Base-by-base conservation (phyloP, 1,140 invertebrate species). In the Delia radicum region DNA sequence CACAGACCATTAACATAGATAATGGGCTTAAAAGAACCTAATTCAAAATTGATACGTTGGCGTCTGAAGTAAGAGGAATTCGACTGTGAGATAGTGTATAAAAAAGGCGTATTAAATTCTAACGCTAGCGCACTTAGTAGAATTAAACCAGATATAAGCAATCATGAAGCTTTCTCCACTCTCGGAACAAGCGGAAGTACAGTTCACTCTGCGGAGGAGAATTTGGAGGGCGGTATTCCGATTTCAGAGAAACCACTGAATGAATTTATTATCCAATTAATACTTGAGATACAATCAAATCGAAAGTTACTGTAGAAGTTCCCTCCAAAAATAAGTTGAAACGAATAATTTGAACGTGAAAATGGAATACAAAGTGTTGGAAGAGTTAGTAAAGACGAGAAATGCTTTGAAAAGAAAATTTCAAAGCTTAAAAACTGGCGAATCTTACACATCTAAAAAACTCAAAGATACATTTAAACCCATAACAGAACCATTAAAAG, bases 1-100 rank as follows among this genome's bases (percentile, higher is more conserved):
- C 88, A 90, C 77, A 81, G 81, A 78, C 86, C 88, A 0, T 78
- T 90, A 28, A 80, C 77, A 29, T 90, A 87, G 86, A 76, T 90
- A 4, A 82, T 86, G 33, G 85, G 83, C 10, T 74, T 88, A 0
- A 89, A 88, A 77, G 87, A 90, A 71, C 86, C 86, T 1, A 75
- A 69, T 15, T 79, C 77, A 24, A 75, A 79, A 74, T 74, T 86
- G 7, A 42, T 71, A 8, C 3, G 62, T 8, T 65, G 5, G 42
- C 21, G 67, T 3, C 29, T 71, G 12, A 8, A 71, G 18, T 46
- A 86, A 27, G 77, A 77, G 61, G 84, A 86, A 77, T 86, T 79
- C 75, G 79, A 85, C 1, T 86, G 81, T 75, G 76, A 81, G 29
- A 82, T 87, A 48, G 69, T 78, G 26, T 80, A 85, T 15, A 65